Base-by-base conservation (phyloP, 2,888 invertebrate species). In the Melanchra persicariae region DNA sequence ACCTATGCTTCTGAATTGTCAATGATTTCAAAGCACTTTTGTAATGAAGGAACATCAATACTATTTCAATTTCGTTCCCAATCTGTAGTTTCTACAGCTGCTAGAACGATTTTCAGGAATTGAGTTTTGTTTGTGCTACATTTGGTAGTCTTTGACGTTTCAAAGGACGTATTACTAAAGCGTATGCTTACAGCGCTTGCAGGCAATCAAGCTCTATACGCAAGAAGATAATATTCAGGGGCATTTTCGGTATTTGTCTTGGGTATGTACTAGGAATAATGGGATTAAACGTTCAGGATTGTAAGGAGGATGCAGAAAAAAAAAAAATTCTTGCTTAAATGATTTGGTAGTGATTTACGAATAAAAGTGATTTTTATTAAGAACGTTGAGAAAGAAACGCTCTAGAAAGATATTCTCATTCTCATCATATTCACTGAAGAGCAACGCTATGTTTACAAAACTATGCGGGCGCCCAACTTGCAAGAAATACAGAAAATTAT, bases 61-160 rank as follows among this genome's bases (percentile, higher is more conserved):
- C 12, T 15, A 60, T 60, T 74, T 73, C 52, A 73, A 60, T 70
- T 34, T 70, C 22, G 2, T 24, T 9, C 26, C 10, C 37, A 19
- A 70, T 10, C 7, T 34, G 24, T n/a, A 45, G 52, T 34, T 45
- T 34, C 24, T 1, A 34, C 24, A 3, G 22, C 10, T 26, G 12
- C 52, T 26, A 40, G 12, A n/a, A 26, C 26, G 17, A 34, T 43
- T 45, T 61, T 9, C 15, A 57, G n/a, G 57, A 24, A 24, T 51
- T 43, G 22, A 17, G 15, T 45, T 51, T 54, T 26, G 55, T 55
- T 54, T 57, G 37, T 12, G 22, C 55, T 57, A 7, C 15, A 37
- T 37, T 57, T 26, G 40, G 26, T 2, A 22, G 43, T 22, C 17
- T 51, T 30, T 70, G 43, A 26, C 43, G 24, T 15, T 22, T 52